A percentile compares a stretch with the other conserved stretches of the same genome.
These are phyloP conservation scores for Andrena marginata DNA, from an alignment of 2,888 invertebrate species.

Conservation along the genomic window DNA sequence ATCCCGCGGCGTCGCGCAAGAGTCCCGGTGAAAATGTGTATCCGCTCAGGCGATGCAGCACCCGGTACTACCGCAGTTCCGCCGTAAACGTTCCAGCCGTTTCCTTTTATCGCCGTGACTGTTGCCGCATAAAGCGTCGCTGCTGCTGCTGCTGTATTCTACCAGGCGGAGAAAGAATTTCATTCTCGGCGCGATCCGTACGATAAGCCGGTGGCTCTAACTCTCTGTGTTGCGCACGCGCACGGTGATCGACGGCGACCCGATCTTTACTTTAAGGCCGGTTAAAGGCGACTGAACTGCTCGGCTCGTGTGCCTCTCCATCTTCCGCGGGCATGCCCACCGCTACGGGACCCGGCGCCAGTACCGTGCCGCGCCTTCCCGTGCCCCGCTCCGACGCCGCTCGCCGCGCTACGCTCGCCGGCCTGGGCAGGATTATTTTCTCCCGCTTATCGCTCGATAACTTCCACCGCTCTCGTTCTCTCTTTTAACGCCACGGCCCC, in stretches of 20 bases:
- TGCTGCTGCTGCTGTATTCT: constrained; percentile 47
- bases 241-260: constrained; percentile 63
- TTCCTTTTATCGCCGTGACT: constrained; percentile 55
- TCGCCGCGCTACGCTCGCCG: not conserved
- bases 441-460: constrained; percentile 51
- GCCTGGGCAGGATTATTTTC: constrained; percentile 21
- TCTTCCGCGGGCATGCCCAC: constrained; percentile 78
- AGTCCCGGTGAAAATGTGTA: constrained; percentile 6
- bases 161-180: constrained; percentile 69
- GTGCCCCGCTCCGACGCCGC: constrained; percentile 40
- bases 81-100: constrained; percentile 62
- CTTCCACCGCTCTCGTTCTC: constrained; percentile 13
- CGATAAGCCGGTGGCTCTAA: constrained; percentile 59
- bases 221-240: constrained; percentile 66
- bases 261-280: constrained; percentile 78
- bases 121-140: constrained; percentile 34
- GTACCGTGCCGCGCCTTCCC: constrained; percentile 36
- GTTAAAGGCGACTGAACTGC: constrained; percentile 81
- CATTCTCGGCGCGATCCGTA: constrained; percentile 69
- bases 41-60: constrained; percentile 57
- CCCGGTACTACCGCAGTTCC: constrained; percentile 54
- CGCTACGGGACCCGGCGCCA: constrained; percentile 72
- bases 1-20: not conserved
- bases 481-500: not conserved
- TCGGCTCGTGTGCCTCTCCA: constrained; percentile 74